Evolutionary conservation across 23 tunicate species (phyloP).

Genomic region (Botrylloides violaceus): DNA sequence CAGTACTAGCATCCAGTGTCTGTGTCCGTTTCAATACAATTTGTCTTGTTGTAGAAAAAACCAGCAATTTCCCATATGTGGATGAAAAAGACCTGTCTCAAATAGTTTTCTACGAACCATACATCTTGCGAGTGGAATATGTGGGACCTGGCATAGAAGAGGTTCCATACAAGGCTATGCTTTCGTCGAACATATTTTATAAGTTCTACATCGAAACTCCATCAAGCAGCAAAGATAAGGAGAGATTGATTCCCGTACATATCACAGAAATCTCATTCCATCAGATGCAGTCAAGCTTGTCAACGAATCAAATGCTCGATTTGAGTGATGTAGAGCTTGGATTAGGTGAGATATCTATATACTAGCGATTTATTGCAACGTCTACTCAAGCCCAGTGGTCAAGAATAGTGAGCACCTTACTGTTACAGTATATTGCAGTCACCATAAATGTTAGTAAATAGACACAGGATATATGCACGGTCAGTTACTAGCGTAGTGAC

Average conservation of each 20-base stretch:
- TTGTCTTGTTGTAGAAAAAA: conserved; percentile 9
- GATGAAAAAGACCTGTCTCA: not conserved
- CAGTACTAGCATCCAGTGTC: not conserved
- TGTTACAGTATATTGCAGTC: too few relatives aligned
- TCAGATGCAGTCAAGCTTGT: not conserved
- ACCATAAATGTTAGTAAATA: too few relatives aligned
- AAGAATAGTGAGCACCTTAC: too few relatives aligned
- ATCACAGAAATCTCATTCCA: not conserved
- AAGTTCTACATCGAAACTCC: not conserved
- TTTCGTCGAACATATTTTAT: not conserved
- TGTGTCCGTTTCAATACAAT: too few relatives aligned
- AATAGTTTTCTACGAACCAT: not conserved
- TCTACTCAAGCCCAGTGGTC: too few relatives aligned
- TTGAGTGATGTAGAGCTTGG: not conserved
- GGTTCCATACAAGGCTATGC: not conserved
- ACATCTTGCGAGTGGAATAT: conserved; percentile 1
- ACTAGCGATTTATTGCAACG: not conserved
- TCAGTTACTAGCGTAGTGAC: too few relatives aligned
- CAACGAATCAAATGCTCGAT: not conserved
- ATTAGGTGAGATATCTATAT: not conserved
- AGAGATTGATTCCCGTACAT: not conserved
- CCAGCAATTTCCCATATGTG: not conserved
- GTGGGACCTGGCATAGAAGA: not conserved
- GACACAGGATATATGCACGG: too few relatives aligned
- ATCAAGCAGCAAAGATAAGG: not conserved